Base-by-base conservation (phyloP, 2,113 vertebrate genomes). In the Lepus europaeus region DNA sequence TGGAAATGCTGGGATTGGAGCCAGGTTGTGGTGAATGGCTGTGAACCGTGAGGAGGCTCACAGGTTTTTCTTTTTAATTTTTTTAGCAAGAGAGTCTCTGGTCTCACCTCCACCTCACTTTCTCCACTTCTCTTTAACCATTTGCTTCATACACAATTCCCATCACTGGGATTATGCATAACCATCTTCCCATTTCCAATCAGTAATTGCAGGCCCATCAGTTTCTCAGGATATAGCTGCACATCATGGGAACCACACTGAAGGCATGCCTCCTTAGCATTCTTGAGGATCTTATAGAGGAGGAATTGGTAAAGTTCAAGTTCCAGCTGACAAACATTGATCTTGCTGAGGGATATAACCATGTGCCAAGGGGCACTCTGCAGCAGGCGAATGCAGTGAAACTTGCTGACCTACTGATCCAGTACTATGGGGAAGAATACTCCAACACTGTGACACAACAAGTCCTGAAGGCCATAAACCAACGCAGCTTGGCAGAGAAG, bases 261-360 rank as follows among this genome's bases (percentile, higher is more conserved):
- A 92, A 82, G 33, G 17, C n/a, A 80, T 10, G 6, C 14, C 69
- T 96, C 76, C 86, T 82, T 76, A 11, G 76, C 17, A 92, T 92
- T n/a, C 93, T 90, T 64, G 90, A 92, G 74, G 45, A 94, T 5
- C 80, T 96, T 86, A 31, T 49, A 51, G 85, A 89, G 22, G 90
- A 89, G 9, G 79, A 94, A 45, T 39, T 94, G 33, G 11, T 3
- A 68, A 96, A 84, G 36, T 94, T 96, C 68, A 96, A 96, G 51
- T 96, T 92, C 68, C 82, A 85, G 12, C 79, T 96, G 72, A 79
- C 36, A 73, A 79, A 59, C 22, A 87, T 69, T 91, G 4, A 36
- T 91, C 73, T 94, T 84, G 36, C 29, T 59, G 20, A 70, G 29
- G 79, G 61, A 27, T 92, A 94, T 25, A 68, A 56, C 29, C 27